Evolutionary conservation across 2,888 invertebrate genomes (phyloP).

Genomic region (Ariolimax columbianus): DNA sequence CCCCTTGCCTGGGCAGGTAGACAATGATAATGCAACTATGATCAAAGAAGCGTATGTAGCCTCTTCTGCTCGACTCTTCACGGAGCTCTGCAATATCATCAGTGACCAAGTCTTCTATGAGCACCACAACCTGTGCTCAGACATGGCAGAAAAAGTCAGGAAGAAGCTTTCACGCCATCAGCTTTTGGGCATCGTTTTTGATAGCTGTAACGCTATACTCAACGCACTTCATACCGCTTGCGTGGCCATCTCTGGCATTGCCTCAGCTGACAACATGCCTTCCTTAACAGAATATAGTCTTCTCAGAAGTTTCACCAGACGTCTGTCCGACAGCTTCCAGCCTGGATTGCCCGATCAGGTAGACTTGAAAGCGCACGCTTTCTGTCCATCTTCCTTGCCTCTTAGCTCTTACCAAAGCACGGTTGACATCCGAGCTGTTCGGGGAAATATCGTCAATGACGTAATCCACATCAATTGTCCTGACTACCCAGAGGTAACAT

Average conservation of each 20-base stretch:
- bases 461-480: slow-evolving; percentile 57
- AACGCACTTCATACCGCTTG: slow-evolving; percentile 54
- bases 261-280: slow-evolving; percentile 47
- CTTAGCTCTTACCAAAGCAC: slow-evolving; percentile 52
- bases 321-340: slow-evolving; percentile 46
- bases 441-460: slow-evolving; percentile 38
- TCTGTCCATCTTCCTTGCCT: slow-evolving; percentile 56
- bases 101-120: slow-evolving; percentile 44
- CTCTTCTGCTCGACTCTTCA: slow-evolving; percentile 44
- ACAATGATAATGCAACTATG: slow-evolving; percentile 44
- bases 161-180: slow-evolving; percentile 44
- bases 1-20: slow-evolving; percentile 54
- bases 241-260: slow-evolving; percentile 32
- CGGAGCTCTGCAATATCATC: slow-evolving; percentile 44
- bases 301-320: slow-evolving; percentile 32
- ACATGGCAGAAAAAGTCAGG: slow-evolving; percentile 52
- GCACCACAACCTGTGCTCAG: slow-evolving; percentile 54
- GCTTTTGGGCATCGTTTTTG: slow-evolving; percentile 50
- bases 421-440: slow-evolving; percentile 42
- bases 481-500: slow-evolving; percentile 58
- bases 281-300: slow-evolving; percentile 33
- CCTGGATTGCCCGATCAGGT: slow-evolving; percentile 45
- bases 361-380: slow-evolving; percentile 52
- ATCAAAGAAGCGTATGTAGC: slow-evolving; percentile 49
- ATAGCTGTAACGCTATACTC: slow-evolving; percentile 55